Evolutionary conservation across 2,888 invertebrate genomes (phyloP).

Genomic region (Plebejus argus): DNA sequence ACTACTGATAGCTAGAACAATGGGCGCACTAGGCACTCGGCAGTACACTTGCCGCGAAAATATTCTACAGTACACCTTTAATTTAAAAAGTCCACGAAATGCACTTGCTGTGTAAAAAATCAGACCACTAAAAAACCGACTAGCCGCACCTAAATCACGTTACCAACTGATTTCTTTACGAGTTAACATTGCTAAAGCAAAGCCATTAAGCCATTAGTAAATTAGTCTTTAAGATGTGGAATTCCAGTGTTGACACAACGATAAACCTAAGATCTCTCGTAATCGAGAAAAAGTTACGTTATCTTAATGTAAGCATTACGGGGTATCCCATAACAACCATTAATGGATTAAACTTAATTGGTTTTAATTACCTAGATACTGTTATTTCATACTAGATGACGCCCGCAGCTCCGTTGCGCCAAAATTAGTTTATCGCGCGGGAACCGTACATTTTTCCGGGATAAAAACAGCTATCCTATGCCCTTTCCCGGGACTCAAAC

Average conservation of each 20-base stretch:
- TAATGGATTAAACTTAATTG: not conserved
- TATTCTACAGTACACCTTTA: not conserved
- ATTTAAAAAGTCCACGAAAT: not conserved
- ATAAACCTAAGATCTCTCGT: not conserved
- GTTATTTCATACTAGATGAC: no score
- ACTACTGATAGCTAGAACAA: no score
- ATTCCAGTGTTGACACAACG: conserved; percentile 8
- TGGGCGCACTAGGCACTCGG: no score
- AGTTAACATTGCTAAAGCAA: not conserved
- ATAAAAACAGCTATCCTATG: no score
- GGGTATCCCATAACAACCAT: not conserved
- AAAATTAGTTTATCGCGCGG: no score
- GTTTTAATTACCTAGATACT: not conserved
- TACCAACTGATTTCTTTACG: not conserved
- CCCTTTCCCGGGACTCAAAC: no score
- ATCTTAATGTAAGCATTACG: not conserved
- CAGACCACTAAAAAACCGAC: not conserved
- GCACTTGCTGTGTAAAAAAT: not conserved
- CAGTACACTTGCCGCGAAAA: no score
- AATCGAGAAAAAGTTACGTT: not conserved
- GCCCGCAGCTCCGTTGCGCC: no score
- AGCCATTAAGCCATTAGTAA: not conserved
- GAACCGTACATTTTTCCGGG: no score
- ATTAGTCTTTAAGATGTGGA: not conserved
- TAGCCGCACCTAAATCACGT: not conserved